Evolutionary conservation across 2,113 vertebrate species (phyloP), one percentile per base, ranked within the genome.

Genomic region (Neopipo cinnamomea): DNA sequence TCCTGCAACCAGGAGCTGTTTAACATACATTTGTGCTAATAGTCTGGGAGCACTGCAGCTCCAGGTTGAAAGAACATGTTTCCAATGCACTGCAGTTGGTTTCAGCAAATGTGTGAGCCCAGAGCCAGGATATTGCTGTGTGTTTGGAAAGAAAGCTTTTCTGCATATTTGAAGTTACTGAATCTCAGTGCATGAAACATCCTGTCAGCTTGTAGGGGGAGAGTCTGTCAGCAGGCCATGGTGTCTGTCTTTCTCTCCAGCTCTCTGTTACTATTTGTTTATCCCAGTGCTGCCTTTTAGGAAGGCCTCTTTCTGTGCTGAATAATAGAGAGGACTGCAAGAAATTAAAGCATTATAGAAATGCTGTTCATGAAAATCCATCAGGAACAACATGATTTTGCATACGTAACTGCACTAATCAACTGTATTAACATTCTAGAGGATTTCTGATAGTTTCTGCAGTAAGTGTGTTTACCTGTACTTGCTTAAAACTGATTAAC

Each of bases 31-130:
- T 97, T 97, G 84, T 97, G 96, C 97, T 96, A 97, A 96, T 96
- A 96, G 95, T 83, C 94, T 91, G 78, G 71, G 93, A 98, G 96
- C 95, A 94, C 97, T 97, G 98, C 98, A 98, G 98, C 98, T 97
- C 97, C 98, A 98, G 96, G 97, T 97, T 92, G 94, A 97, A 98
- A 94, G 98, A 98, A 97, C 97, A 96, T 61, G 14, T 97, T 97
- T 98, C 96, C 97, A 98, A 97, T 97, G 97, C 96, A 97, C 95
- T 97, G 96, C 98, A 97, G 97, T 97, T 95, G 97, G 93, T 95
- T 98, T 97, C 90, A 93, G 98, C 97, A 93, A 93, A 85, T 85
- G 87, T 95, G 88, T 17, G 62, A 97, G 96, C 93, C 91, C 23
- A 63, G 94, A 98, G 79, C 93, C 16, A 71, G 94, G 92, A 44